Evolutionary conservation across 2,888 invertebrate species (phyloP).

Genomic region (Balanococcus diminutus): DNA sequence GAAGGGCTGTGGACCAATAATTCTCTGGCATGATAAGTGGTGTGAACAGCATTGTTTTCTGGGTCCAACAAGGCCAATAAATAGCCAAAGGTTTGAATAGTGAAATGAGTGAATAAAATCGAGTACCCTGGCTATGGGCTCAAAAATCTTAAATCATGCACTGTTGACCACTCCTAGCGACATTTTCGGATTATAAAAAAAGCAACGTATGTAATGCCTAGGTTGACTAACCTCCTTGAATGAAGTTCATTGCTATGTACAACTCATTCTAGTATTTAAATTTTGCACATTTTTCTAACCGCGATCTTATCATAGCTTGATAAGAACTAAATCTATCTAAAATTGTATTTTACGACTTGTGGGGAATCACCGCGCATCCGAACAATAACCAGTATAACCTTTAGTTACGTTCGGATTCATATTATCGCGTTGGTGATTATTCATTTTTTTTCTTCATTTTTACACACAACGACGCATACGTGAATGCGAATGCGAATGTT

Average conservation of each 20-base stretch:
- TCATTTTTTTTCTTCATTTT: background rate
- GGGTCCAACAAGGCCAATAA: too few relatives aligned
- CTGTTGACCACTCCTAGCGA: too few relatives aligned
- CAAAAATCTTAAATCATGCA: too few relatives aligned
- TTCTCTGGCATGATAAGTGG: too few relatives aligned
- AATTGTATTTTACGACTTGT: background rate
- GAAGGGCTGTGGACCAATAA: too few relatives aligned
- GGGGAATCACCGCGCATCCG: background rate
- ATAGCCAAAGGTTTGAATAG: too few relatives aligned
- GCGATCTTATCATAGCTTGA: background rate
- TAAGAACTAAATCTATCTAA: background rate
- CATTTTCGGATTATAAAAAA: background rate
- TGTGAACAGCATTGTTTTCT: too few relatives aligned
- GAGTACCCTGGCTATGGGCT: too few relatives aligned
- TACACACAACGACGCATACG: background rate
- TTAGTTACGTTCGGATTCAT: background rate
- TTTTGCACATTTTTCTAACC: background rate
- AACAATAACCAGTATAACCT: background rate
- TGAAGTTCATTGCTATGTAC: conserved; percentile 9
- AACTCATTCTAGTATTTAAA: background rate
- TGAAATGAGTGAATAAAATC: too few relatives aligned
- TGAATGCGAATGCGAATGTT: too few relatives aligned
- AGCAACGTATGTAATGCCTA: background rate
- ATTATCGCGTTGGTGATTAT: background rate
- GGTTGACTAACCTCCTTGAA: conserved; percentile 34